Conservation (phyloP, 2,113 vertebrate species). For the Microtus richardsoni region DNA sequence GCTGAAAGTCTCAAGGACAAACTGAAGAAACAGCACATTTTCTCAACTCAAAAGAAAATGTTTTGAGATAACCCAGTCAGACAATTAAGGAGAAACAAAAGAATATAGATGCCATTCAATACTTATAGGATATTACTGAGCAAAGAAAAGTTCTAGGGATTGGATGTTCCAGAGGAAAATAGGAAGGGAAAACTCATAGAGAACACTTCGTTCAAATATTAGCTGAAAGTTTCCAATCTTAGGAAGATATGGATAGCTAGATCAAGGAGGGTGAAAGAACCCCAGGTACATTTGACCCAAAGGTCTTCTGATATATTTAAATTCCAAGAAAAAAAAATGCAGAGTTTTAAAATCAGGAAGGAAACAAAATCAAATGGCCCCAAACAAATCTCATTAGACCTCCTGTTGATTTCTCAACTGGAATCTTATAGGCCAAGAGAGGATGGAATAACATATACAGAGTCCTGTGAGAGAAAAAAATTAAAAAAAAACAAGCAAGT, state of each 20-base stretch:
- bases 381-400: background rate
- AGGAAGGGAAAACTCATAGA: no score
- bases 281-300: background rate
- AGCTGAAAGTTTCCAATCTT: background rate
- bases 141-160: background rate
- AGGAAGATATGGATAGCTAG: background rate
- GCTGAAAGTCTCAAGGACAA: background rate
- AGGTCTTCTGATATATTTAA: background rate
- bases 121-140: background rate
- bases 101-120: background rate
- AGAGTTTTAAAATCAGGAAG: background rate
- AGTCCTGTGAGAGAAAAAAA: background rate
- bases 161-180: background rate
- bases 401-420: background rate
- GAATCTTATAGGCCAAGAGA: background rate
- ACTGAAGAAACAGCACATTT: background rate
- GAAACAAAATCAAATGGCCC: background rate
- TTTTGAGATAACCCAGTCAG: background rate
- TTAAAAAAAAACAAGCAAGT: background rate
- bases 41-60: background rate
- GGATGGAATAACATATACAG: background rate
- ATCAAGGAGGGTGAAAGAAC: background rate
- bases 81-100: background rate
- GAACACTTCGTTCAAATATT: background rate
- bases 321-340: background rate